phyloP scores from a whole-genome alignment of 2,797 vertebrate species.

The Macrochelys suwanniensis region DNA sequence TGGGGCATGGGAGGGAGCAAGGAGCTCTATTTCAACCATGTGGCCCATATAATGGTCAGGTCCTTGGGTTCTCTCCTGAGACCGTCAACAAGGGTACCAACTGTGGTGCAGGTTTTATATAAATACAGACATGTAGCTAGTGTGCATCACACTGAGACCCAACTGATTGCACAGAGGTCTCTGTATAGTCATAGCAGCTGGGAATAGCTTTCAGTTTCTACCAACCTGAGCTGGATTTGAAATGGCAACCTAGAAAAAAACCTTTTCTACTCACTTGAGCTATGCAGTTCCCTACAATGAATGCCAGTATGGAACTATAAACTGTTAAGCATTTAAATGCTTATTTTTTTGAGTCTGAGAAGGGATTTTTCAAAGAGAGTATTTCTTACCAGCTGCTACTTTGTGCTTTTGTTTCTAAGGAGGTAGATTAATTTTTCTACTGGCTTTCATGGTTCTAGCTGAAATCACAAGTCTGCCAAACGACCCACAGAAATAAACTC shows the following conservation, averaged over 20 bases:
- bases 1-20: background rate
- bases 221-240: background rate
- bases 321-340: background rate
- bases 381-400: background rate
- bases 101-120: background rate
- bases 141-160: background rate
- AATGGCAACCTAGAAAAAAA: background rate
- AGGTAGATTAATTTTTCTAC: background rate
- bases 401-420: background rate
- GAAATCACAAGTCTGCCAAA: conserved; percentile 1
- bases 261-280: conserved; percentile 24
- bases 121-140: background rate
- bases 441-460: background rate
- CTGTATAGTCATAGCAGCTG: background rate
- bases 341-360: conserved; percentile 22
- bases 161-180: background rate
- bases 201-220: background rate
- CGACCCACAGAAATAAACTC: background rate
- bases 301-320: conserved; percentile 23
- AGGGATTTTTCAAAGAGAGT: background rate
- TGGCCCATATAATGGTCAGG: background rate
- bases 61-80: background rate
- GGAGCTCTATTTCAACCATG: background rate
- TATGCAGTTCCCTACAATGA: background rate
- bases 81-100: background rate